Conservation (phyloP, 2,888 invertebrate genomes). For the Andrena dorsata region DNA sequence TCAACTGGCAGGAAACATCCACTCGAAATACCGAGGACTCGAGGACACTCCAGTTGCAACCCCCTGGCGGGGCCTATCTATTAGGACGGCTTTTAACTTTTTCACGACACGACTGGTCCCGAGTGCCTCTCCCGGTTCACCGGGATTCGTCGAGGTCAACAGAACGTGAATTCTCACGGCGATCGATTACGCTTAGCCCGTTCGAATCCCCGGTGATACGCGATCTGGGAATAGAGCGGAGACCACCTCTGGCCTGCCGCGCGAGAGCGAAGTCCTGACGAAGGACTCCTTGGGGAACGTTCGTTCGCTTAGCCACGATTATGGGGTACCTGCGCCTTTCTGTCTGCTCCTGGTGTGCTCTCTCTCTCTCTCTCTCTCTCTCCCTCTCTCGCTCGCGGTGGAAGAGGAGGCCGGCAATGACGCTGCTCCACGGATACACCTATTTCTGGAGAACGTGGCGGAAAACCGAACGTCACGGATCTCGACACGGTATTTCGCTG, state of each 20-base stretch:
- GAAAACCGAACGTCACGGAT: neutral
- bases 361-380: no score
- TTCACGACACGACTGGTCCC: constrained; percentile 28
- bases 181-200: constrained; percentile 77
- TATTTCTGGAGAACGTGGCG: neutral
- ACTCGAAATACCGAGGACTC: constrained; percentile 2
- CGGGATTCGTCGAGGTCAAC: constrained; percentile 50
- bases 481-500: neutral
- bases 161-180: constrained; percentile 69
- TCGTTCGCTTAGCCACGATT: constrained; percentile 78
- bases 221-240: constrained; percentile 76
- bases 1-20: neutral
- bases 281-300: constrained; percentile 80
- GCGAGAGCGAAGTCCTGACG: constrained; percentile 78
- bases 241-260: constrained; percentile 70
- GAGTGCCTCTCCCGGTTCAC: constrained; percentile 36
- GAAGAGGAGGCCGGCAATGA: neutral
- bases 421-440: constrained; percentile 3
- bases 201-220: constrained; percentile 75
- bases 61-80: constrained; percentile 14
- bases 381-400: neutral
- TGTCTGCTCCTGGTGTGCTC: neutral
- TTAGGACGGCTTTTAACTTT: constrained; percentile 57
- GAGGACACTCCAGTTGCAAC: neutral
- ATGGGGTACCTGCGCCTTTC: constrained; percentile 56